Percentiles rank a stretch among this genome's conserved stretches.
These are phyloP conservation scores for Coptotermes formosanus DNA, from an alignment of 1,140 invertebrate species.

Conservation along the genomic window DNA sequence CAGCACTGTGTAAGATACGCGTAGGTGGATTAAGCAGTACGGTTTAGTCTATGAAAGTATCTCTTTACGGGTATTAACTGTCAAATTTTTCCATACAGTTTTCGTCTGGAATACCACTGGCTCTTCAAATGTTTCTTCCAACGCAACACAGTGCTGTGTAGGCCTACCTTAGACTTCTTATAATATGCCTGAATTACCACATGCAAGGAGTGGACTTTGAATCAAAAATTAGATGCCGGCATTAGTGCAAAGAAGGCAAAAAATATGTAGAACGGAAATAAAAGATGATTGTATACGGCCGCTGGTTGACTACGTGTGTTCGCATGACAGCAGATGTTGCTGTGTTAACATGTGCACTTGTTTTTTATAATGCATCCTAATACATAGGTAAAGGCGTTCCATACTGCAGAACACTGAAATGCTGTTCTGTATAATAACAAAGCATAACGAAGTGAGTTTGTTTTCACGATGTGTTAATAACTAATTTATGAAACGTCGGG, in stretches of 20 bases:
- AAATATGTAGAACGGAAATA: neutral
- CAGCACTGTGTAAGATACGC: too few species aligned
- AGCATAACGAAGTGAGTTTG: too few species aligned
- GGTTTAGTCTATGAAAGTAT: too few species aligned
- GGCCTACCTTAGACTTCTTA: neutral
- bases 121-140: too few species aligned
- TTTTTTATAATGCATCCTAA: neutral
- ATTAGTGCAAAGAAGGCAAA: neutral
- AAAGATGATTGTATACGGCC: neutral
- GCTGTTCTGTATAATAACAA: neutral
- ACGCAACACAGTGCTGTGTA: too few species aligned
- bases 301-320: neutral
- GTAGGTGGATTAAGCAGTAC: too few species aligned
- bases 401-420: neutral
- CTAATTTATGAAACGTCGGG: too few species aligned
- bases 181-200: neutral
- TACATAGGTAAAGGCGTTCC: neutral
- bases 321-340: slow-evolving; percentile 4
- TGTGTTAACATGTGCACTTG: neutral
- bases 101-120: too few species aligned
- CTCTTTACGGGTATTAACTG: too few species aligned
- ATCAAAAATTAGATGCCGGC: neutral
- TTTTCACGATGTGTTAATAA: too few species aligned
- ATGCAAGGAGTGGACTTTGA: neutral
- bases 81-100: too few species aligned